These are phyloP conservation scores for Paedocypris sp. DNA, from an alignment of 2,113 vertebrate genomes.

Conservation along the genomic window DNA sequence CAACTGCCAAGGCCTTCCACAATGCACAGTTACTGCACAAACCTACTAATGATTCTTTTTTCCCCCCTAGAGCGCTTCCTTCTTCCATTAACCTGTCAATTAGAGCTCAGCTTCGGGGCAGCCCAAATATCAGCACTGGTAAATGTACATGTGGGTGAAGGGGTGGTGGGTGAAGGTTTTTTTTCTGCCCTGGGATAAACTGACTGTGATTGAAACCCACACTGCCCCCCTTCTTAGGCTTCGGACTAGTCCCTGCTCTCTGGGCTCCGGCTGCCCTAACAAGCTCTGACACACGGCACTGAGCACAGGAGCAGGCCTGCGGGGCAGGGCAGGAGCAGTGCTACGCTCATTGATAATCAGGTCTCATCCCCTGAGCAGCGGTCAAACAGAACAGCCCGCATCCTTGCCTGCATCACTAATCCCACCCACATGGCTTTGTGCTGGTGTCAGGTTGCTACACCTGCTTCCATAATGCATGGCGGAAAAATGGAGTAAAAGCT, in stretches of 20 bases:
- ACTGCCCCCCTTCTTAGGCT: neutral
- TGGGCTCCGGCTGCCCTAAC: constrained; percentile 33
- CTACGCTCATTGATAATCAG: constrained; percentile 46
- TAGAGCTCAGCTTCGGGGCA: constrained; percentile 34
- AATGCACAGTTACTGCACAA: constrained; percentile 32
- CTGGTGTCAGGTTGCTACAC: constrained; percentile 35
- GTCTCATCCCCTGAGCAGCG: constrained; percentile 38
- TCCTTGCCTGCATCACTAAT: constrained; percentile 44
- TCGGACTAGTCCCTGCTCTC: constrained; percentile 25
- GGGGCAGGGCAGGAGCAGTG: constrained; percentile 9
- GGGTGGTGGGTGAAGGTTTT: neutral
- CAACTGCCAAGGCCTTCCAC: constrained; percentile 26
- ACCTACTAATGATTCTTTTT: constrained; percentile 38
- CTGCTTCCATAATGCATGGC: constrained; percentile 30
- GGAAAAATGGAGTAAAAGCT: constrained; percentile 8
- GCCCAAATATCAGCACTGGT: constrained; percentile 4
- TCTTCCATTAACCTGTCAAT: constrained; percentile 44
- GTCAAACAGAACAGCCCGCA: constrained; percentile 40
- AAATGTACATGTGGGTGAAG: constrained; percentile 6
- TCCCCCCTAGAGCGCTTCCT: constrained; percentile 30
- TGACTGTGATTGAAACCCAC: constrained; percentile 33
- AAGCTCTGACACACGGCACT: constrained; percentile 38
- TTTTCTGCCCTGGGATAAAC: constrained; percentile 6
- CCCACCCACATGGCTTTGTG: constrained; percentile 28
- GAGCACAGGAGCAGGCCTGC: constrained; percentile 32